Evolutionary conservation across 1,140 invertebrate genomes (phyloP).

Genomic region (Harpegnathos saltator): DNA sequence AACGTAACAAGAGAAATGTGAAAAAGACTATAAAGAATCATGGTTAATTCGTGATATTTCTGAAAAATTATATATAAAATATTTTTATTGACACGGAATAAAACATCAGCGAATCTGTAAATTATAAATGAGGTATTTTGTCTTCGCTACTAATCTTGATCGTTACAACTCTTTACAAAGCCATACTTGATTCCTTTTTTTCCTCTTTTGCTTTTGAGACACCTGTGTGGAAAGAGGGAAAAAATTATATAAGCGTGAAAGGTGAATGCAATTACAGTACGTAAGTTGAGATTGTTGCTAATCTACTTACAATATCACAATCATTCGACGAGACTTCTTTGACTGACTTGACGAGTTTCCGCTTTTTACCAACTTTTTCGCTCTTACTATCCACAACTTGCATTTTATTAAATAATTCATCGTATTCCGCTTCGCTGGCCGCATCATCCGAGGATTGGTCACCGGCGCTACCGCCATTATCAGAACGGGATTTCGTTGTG

Average conservation of each 20-base stretch:
- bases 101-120: too few relatives aligned
- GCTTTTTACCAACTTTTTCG: background rate
- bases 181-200: background rate
- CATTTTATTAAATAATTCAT: conserved; percentile 64
- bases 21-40: too few relatives aligned
- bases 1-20: too few relatives aligned
- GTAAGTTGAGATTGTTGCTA: background rate
- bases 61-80: too few relatives aligned
- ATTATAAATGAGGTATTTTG: too few relatives aligned
- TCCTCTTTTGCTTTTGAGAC: background rate
- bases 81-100: too few relatives aligned
- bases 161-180: background rate
- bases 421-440: conserved; percentile 69
- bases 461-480: background rate
- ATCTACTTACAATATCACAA: conserved; percentile 36
- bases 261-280: too few relatives aligned
- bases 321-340: background rate
- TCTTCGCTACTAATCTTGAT: too few relatives aligned
- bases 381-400: conserved; percentile 20
- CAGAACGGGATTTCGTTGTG: conserved; percentile 19
- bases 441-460: conserved; percentile 9
- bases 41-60: too few relatives aligned
- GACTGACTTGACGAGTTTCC: background rate
- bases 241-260: background rate
- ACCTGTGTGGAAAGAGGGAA: background rate